A percentile compares a stretch with the other conserved stretches of the same genome.
Evolutionary conservation across 2,113 vertebrate species (phyloP).

Genomic region (Puntigrus tetrazona): DNA sequence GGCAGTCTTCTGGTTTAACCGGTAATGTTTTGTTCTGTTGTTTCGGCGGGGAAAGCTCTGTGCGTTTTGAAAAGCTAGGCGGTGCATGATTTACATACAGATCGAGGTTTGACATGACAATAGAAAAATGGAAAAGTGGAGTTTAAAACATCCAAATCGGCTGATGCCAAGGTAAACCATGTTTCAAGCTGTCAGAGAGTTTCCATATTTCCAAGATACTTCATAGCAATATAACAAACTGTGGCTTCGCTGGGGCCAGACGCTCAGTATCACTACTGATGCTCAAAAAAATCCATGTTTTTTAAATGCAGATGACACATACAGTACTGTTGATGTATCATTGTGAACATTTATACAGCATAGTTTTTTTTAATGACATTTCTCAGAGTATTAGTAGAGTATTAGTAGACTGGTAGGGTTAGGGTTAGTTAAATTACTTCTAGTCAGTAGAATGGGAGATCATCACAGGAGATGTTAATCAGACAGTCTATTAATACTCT

Average conservation of each 20-base stretch:
- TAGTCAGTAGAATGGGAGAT: too few species aligned
- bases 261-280: neutral
- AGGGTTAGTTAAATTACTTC: too few species aligned
- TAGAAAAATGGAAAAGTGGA: neutral
- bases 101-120: neutral
- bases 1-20: constrained; percentile 81
- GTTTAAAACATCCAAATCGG: neutral
- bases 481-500: too few species aligned
- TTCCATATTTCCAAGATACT: neutral
- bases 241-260: neutral
- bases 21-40: neutral
- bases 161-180: neutral
- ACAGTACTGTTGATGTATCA: neutral
- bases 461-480: too few species aligned
- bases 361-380: too few species aligned
- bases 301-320: neutral
- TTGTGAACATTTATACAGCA: neutral
- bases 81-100: neutral
- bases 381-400: too few species aligned
- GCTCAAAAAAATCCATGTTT: neutral
- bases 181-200: neutral
- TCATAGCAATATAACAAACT: neutral
- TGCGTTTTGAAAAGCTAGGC: neutral
- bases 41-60: neutral
- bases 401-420: too few species aligned